Conservation (phyloP, 2,113 vertebrate species). For the Grammomys surdaster region DNA sequence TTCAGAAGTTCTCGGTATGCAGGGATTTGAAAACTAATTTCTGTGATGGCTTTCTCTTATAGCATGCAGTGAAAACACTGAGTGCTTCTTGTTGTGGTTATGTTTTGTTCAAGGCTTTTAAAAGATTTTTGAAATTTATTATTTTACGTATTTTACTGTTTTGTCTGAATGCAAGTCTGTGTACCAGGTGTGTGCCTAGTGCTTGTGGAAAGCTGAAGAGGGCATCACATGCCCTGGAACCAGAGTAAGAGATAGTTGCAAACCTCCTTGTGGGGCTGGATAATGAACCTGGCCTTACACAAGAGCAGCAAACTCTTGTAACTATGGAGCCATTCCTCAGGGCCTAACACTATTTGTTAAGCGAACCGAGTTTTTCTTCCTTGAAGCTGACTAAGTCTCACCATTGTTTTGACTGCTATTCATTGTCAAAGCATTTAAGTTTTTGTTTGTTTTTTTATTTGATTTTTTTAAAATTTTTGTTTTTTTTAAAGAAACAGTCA, state of each 20-base stretch:
- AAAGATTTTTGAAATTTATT: background rate
- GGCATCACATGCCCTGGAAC: background rate
- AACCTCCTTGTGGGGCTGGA: background rate
- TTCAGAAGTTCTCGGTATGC: background rate
- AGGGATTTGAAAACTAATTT: background rate
- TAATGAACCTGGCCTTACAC: no score
- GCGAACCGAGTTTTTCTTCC: background rate
- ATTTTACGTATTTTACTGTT: background rate
- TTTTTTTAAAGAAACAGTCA: slow-evolving; percentile 39
- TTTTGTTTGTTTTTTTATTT: no score
- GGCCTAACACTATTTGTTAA: background rate
- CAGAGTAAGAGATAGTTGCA: background rate
- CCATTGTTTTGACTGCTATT: slow-evolving; percentile 12
- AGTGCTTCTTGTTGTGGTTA: background rate
- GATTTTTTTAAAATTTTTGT: background rate
- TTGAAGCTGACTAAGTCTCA: background rate
- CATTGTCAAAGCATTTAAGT: background rate
- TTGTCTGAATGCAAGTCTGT: no score
- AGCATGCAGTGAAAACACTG: background rate
- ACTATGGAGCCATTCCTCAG: background rate
- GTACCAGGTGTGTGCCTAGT: background rate
- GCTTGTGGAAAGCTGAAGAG: background rate
- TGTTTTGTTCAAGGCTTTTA: background rate
- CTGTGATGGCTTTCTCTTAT: background rate
- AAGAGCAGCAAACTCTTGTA: background rate